phyloP scores from a whole-genome alignment of 1,140 invertebrate genomes.

The Plectrocnemia conspersa region DNA sequence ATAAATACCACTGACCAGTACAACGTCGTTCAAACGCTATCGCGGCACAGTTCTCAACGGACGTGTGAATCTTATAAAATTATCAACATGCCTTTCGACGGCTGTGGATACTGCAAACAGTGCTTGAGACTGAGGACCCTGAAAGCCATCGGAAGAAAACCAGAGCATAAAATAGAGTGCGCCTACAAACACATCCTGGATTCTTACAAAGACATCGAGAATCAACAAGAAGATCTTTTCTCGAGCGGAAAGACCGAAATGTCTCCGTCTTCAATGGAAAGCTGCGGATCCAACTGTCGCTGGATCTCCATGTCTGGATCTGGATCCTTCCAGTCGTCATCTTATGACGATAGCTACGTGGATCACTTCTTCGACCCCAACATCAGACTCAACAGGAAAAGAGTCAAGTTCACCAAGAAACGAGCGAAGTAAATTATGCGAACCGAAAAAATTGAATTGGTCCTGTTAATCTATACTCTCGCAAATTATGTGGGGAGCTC shows the following conservation, averaged over 20 bases:
- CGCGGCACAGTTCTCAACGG: no score
- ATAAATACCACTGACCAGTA: no score
- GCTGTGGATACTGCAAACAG: slow-evolving; percentile 31
- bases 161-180: slow-evolving; percentile 23
- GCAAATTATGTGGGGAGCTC: no score
- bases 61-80: no score
- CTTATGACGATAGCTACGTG: slow-evolving; percentile 17
- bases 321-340: slow-evolving; percentile 13
- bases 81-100: no score
- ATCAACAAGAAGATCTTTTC: not conserved
- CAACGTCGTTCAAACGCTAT: no score
- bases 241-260: not conserved
- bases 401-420: slow-evolving; percentile 31
- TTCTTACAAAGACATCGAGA: slow-evolving; percentile 8
- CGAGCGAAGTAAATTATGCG: no score
- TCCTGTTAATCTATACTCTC: no score
- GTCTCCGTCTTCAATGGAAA: slow-evolving; percentile 12
- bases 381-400: slow-evolving; percentile 17
- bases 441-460: no score
- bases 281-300: slow-evolving; percentile 28
- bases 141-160: slow-evolving; percentile 23
- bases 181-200: slow-evolving; percentile 32
- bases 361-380: slow-evolving; percentile 16
- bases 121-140: slow-evolving; percentile 25
- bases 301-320: slow-evolving; percentile 26